Conservation (phyloP, 2,888 invertebrate genomes). For the Pristionchus mayeri region DNA sequence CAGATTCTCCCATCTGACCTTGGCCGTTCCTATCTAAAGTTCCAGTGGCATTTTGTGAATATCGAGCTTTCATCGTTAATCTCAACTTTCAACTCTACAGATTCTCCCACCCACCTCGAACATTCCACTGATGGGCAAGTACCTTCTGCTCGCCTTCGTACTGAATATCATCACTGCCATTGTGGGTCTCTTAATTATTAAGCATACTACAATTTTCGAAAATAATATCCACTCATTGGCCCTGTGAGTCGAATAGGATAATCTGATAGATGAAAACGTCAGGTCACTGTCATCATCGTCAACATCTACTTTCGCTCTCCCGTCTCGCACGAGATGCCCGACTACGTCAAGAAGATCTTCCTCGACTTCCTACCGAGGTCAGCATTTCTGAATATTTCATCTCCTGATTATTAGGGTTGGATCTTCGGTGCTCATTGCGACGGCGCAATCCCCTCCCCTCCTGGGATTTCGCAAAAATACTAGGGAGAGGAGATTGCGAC, state of each 20-base stretch:
- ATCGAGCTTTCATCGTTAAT: background rate
- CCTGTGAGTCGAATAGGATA: no score
- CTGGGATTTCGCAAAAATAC: no score
- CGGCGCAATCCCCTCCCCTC: no score
- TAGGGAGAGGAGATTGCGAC: no score
- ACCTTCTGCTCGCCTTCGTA: conserved; percentile 96
- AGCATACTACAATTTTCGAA: no score
- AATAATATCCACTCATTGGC: no score
- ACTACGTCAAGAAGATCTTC: conserved; percentile 89
- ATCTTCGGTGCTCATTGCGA: no score
- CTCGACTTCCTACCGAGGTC: conserved; percentile 87
- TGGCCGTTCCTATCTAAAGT: no score
- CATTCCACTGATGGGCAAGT: conserved; percentile 97
- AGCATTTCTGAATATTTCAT: background rate
- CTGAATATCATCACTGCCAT: conserved; percentile 99
- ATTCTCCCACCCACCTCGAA: conserved; percentile 98
- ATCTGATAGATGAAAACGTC: no score
- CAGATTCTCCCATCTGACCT: background rate
- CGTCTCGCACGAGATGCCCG: conserved; percentile 94
- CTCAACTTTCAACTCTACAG: no score
- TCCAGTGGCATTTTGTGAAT: no score
- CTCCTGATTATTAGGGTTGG: no score
- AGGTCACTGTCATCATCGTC: conserved; percentile 67
- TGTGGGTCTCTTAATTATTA: conserved; percentile 84
- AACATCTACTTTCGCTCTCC: conserved; percentile 96